phyloP scores from a whole-genome alignment of 2,888 invertebrate species.

The Latrodectus hesperus region DNA sequence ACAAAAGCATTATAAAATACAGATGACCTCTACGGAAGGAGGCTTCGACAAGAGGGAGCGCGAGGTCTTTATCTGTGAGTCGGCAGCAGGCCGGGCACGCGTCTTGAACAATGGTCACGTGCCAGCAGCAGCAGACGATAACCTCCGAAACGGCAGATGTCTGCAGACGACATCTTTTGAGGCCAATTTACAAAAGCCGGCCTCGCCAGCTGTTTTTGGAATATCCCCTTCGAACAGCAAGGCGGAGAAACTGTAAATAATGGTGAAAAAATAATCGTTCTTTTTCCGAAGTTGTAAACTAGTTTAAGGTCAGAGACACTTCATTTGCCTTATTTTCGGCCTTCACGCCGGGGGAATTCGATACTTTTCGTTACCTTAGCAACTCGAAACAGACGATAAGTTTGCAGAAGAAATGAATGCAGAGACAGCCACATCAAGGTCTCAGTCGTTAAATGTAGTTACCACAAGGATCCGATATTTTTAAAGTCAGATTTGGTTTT shows the following conservation, averaged over 20 bases:
- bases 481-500: no score
- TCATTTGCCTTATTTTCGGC: not conserved
- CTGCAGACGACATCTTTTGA: not conserved
- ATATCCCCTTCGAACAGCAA: constrained; percentile 5
- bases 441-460: no score
- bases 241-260: constrained; percentile 40
- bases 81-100: constrained; percentile 55
- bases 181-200: constrained; percentile 20
- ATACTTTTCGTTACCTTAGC: no score
- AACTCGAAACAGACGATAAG: no score
- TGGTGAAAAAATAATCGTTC: not conserved
- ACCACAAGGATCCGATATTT: no score
- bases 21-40: no score
- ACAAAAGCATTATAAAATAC: no score
- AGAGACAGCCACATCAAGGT: no score
- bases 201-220: constrained; percentile 9
- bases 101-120: constrained; percentile 65
- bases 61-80: not conserved
- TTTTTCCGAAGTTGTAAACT: constrained; percentile 8
- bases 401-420: no score
- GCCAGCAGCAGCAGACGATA: constrained; percentile 48
- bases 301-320: constrained; percentile 46
- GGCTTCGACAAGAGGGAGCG: not conserved
- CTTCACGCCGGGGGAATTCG: not conserved
- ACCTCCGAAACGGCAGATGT: constrained; percentile 48